Evolutionary conservation across 2,888 invertebrate species (phyloP).

Genomic region (Nemurella pictetii): DNA sequence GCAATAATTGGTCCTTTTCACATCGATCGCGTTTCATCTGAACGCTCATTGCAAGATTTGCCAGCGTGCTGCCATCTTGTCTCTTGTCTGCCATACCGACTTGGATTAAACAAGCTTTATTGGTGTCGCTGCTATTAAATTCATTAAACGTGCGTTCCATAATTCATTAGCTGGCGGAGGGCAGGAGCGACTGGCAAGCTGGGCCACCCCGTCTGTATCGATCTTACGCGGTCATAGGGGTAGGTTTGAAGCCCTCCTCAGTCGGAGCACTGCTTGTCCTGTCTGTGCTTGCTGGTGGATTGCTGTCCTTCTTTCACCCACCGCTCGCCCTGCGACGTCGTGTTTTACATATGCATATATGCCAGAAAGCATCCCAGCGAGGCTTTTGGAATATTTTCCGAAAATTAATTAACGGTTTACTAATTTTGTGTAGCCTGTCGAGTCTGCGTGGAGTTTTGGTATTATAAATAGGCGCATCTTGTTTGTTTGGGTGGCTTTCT

Average conservation of each 20-base stretch:
- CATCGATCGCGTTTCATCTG: background rate
- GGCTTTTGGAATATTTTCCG: background rate
- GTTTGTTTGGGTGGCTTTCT: background rate
- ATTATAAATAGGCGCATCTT: background rate
- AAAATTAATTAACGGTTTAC: background rate
- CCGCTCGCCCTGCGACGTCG: background rate
- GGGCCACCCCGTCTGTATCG: constrained; percentile 29
- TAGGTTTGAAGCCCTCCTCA: background rate
- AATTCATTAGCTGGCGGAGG: constrained; percentile 39
- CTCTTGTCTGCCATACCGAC: constrained; percentile 16
- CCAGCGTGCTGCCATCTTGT: constrained; percentile 13
- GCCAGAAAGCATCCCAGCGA: background rate
- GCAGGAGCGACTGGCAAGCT: background rate
- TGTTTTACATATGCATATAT: background rate
- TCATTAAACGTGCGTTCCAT: constrained; percentile 41
- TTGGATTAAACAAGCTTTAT: constrained; percentile 39
- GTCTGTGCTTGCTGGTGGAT: background rate
- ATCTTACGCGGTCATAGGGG: constrained; percentile 21
- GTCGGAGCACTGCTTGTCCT: background rate
- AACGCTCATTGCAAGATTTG: background rate
- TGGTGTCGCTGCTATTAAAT: constrained; percentile 42
- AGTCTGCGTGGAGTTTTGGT: background rate
- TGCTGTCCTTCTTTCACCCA: background rate
- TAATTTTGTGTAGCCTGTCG: background rate
- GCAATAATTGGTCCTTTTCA: background rate